Evolutionary conservation across 2,113 vertebrate species (phyloP), one percentile per base, ranked within the genome.

Genomic region (Nibea coibor): DNA sequence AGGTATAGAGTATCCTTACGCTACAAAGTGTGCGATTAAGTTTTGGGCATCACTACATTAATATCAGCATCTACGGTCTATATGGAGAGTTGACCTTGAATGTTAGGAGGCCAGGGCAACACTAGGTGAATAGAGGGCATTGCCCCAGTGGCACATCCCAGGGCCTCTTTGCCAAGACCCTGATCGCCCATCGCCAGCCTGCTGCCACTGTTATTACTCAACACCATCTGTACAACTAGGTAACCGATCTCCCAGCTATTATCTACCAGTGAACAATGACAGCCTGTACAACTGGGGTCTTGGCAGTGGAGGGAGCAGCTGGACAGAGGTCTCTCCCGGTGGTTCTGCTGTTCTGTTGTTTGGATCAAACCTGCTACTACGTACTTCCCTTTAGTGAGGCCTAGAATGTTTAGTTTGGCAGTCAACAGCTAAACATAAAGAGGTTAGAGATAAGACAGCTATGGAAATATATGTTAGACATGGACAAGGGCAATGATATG

Each of bases 241-340:
- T 89, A 94, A 88, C 87, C 9, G 74, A 93, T 92, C 85, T 81
- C 77, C 54, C 61, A 39, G 76, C 83, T 86, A 87, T 92, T 91
- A 90, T 91, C 75, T 67, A 28, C 39, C 54, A 4, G n/a, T 20
- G 78, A 71, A 90, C 85, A 90, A 91, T 75, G 62, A 58, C 57
- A 28, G 69, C 62, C 77, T 66, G 80, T 83, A 78, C 66, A 84
- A 88, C 76, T 47, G 73, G 57, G 84, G 77, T 79, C 83, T 74
- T 89, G 88, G 82, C 83, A 80, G 15, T 65, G 51, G 14, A 58
- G 57, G 53, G 62, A 72, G 75, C 56, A 82, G 75, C 31, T 43
- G 83, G 58, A 77, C 58, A 80, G 71, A 81, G 57, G 79, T 87
- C 75, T 85, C 51, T 61, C 67, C 68, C 19, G 1, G 64, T 61